These are phyloP conservation scores for Sander lucioperca DNA, from an alignment of 2,113 vertebrate genomes.

Conservation along the genomic window DNA sequence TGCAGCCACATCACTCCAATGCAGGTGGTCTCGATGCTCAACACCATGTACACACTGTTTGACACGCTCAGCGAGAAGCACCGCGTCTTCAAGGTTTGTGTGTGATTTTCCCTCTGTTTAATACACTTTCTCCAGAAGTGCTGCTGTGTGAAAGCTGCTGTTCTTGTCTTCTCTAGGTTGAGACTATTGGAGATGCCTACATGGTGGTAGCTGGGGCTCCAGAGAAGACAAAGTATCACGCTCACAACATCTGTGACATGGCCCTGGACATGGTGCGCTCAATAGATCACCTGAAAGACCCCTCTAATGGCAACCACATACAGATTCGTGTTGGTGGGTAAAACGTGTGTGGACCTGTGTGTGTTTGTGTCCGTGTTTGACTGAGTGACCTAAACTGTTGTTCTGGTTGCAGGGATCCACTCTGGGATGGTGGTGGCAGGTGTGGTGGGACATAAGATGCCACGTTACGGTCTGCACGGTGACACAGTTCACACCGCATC, in stretches of 20 bases:
- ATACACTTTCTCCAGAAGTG: background rate
- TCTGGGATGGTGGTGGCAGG: constrained; percentile 85
- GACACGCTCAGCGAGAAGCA: constrained; percentile 86
- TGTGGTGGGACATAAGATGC: constrained; percentile 85
- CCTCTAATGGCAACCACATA: constrained; percentile 84
- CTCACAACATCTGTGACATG: constrained; percentile 87
- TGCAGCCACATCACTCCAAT: constrained; percentile 85
- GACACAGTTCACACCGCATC: constrained; percentile 85
- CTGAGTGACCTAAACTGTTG: background rate
- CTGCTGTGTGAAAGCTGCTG: background rate
- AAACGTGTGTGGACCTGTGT: too few species aligned
- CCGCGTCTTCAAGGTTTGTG: constrained; percentile 82
- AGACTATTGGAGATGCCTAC: constrained; percentile 84
- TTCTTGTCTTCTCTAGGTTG: constrained; percentile 67
- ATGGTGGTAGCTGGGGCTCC: constrained; percentile 84
- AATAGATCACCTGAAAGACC: constrained; percentile 85
- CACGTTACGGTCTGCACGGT: constrained; percentile 83
- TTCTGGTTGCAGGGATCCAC: constrained; percentile 78
- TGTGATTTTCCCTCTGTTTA: background rate
- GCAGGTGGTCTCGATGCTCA: constrained; percentile 86
- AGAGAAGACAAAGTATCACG: constrained; percentile 84
- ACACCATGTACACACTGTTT: constrained; percentile 85
- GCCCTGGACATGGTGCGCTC: constrained; percentile 85
- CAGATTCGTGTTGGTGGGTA: constrained; percentile 83
- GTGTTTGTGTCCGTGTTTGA: background rate